Base-by-base conservation (phyloP, 2,113 vertebrate genomes). In the Phalacrocorax carbo region DNA sequence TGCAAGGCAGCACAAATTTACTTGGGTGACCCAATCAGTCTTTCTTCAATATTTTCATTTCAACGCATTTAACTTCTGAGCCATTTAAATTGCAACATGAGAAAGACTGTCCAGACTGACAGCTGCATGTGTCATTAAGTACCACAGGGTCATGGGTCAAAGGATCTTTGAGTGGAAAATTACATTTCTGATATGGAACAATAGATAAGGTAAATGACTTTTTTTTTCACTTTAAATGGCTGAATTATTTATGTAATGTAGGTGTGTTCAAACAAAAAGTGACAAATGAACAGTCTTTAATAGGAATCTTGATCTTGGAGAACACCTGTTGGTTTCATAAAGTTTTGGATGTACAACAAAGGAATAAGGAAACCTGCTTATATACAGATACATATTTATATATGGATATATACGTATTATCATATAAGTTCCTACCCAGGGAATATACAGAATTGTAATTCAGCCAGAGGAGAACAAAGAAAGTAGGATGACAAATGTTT, bases 1-100 rank as follows among this genome's bases (percentile, higher is more conserved):
- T 96, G 17, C 60, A 93, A 97, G 55, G 62, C 62, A 86, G 71
- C 13, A 58, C 62, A 93, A 95, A 92, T 94, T 84, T 96, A 80
- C 66, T 69, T 54, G 57, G 6, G 14, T 69, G 38, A 77, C 15
- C 15, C 70, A 48, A 71, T 66, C 23, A 40, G 7, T 62, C 30
- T 40, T 77, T 65, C 6, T 4, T 71, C 34, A 49, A 16, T 46
- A 54, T 42, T 94, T 89, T 70, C 20, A 17, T 85, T 93, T 78
- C 10, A 27, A 62, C 29, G 4, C 4, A 36, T 88, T 85, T 75
- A 75, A 36, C 23, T 75, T 49, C 4, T 40, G 66, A 93, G 51
- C 20, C 32, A 57, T 52, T 49, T 66, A 87, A 87, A 82, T 18
- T 70, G 29, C 27, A 82, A 42, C 82, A 75, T n/a, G 13, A 21